Conservation (phyloP, 2,888 invertebrate species). For the Lochmaea capreae region DNA sequence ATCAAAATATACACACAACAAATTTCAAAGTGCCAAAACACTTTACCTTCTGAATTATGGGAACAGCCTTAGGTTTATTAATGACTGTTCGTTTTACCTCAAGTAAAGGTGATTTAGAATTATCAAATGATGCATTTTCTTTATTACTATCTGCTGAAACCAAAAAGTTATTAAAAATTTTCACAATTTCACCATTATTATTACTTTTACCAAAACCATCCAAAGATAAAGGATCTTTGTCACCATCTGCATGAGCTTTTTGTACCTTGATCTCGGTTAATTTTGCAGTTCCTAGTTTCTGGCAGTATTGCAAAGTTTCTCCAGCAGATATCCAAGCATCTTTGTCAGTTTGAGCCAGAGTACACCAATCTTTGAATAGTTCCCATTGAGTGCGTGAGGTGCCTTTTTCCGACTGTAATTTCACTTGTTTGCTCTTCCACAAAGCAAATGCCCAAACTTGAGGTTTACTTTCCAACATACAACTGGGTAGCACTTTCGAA, state of each 20-base stretch:
- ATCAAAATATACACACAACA: slow-evolving; percentile 10
- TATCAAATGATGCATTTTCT: slow-evolving; percentile 48
- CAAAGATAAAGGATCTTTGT: slow-evolving; percentile 49
- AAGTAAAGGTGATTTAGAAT: slow-evolving; percentile 33
- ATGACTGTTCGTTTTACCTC: slow-evolving; percentile 35
- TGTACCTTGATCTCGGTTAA: slow-evolving; percentile 68
- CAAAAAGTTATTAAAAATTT: slow-evolving; percentile 26
- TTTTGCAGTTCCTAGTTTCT: slow-evolving; percentile 76
- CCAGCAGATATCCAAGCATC: slow-evolving; percentile 86
- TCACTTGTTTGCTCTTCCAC: slow-evolving; percentile 78
- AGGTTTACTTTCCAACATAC: slow-evolving; percentile 81
- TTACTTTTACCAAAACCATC: slow-evolving; percentile 44
- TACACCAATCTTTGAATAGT: slow-evolving; percentile 86
- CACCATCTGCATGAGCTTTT: slow-evolving; percentile 37
- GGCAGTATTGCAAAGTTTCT: slow-evolving; percentile 78
- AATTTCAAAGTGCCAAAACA: slow-evolving; percentile 8
- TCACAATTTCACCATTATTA: slow-evolving; percentile 14
- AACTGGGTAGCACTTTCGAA: slow-evolving; percentile 72
- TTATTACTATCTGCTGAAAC: slow-evolving; percentile 52
- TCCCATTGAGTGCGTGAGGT: slow-evolving; percentile 69
- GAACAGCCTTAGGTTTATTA: slow-evolving; percentile 35
- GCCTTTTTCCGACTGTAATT: slow-evolving; percentile 42
- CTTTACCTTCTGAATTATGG: slow-evolving; percentile 30
- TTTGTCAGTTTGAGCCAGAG: slow-evolving; percentile 78
- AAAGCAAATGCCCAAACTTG: slow-evolving; percentile 88